These are phyloP conservation scores for Euzophera pinguis DNA, from an alignment of 2,888 invertebrate genomes.

Conservation along the genomic window DNA sequence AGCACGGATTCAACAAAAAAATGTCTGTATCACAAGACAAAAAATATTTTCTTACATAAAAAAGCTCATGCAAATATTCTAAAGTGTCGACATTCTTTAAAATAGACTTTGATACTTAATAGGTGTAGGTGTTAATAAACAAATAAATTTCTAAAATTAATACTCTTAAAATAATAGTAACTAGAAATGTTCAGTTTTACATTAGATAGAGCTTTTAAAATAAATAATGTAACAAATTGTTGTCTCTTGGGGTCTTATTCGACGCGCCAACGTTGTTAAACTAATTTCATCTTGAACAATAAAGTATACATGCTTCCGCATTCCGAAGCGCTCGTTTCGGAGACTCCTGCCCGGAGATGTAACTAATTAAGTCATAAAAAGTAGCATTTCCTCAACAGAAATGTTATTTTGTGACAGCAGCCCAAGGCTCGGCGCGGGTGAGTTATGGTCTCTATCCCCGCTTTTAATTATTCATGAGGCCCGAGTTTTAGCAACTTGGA, in stretches of 20 bases:
- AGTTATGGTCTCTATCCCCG: constrained; percentile 61
- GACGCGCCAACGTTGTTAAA: constrained; percentile 32
- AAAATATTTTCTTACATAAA: no score
- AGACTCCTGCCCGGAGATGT: constrained; percentile 46
- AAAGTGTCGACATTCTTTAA: no score
- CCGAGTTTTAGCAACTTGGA: constrained; percentile 55
- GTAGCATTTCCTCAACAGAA: constrained; percentile 50
- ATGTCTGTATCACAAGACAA: no score
- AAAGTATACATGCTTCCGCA: constrained; percentile 44
- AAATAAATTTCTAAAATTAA: no score
- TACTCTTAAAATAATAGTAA: no score
- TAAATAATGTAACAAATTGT: no score
- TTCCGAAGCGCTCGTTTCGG: constrained; percentile 25
- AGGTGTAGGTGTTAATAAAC: no score
- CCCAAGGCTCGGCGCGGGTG: constrained; percentile 39
- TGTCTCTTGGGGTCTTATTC: background rate
- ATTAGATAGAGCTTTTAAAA: no score
- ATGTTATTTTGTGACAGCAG: constrained; percentile 54
- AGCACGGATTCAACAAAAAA: no score
- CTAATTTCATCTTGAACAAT: constrained; percentile 46
- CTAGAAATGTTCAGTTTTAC: no score
- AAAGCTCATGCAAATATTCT: no score
- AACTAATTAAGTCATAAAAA: constrained; percentile 72
- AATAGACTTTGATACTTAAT: no score
- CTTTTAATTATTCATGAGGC: constrained; percentile 73